Evolutionary conservation across 2,888 invertebrate genomes (phyloP).

Genomic region (Drosophila melanocephala): DNA sequence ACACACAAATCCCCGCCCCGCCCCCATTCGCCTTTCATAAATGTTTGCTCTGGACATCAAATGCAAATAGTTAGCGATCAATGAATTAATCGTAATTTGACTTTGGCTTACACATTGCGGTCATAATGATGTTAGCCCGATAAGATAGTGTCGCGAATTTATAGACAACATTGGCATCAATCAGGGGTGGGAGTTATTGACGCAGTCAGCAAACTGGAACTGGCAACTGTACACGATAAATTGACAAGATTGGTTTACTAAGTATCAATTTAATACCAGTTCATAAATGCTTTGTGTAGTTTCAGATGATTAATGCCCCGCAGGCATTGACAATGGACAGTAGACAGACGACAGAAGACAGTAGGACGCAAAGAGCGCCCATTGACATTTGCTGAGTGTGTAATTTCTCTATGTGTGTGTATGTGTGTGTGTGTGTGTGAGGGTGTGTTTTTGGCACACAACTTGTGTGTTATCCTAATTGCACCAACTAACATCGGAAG

Average conservation of each 20-base stretch:
- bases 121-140: conserved; percentile 56
- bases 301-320: conserved; percentile 57
- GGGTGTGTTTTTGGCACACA: background rate
- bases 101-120: conserved; percentile 18
- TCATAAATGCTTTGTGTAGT: conserved; percentile 47
- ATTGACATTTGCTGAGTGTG: conserved; percentile 13
- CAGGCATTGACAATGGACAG: conserved; percentile 1
- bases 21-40: conserved; percentile 1
- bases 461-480: conserved; percentile 46
- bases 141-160: conserved; percentile 72
- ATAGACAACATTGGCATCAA: conserved; percentile 49
- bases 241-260: conserved; percentile 64
- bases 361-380: conserved; percentile 19
- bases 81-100: conserved; percentile 59
- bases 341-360: conserved; percentile 2
- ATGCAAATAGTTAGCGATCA: conserved; percentile 59
- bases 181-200: conserved; percentile 29
- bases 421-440: background rate
- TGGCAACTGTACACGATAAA: conserved; percentile 13
- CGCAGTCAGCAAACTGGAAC: background rate
- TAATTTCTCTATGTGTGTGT: conserved; percentile 4
- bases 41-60: conserved; percentile 14
- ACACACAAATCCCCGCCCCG: background rate
- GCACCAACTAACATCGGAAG: conserved; percentile 20
- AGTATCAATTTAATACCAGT: conserved; percentile 71